Evolutionary conservation across 1,140 invertebrate genomes (phyloP), one percentile per base, ranked within the genome.

Genomic region (Acromyrmex heyeri): DNA sequence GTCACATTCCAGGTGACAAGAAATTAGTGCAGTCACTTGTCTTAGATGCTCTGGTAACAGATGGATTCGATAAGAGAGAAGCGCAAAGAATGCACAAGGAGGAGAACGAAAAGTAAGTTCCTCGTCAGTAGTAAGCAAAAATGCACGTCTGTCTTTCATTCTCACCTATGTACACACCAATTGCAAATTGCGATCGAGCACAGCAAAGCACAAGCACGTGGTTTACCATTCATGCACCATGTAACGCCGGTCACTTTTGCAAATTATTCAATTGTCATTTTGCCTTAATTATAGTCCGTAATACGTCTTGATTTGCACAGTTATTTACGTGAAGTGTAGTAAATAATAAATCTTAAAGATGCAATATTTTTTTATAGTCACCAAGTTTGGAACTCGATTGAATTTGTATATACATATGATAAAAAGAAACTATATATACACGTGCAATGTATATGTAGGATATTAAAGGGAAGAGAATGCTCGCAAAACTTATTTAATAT

Each of bases 21-120:
- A 96, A 96, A 91, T 96, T 98, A 89, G 94, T 98, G 87, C 97
- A 98, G 94, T 97, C 97, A 59, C 95, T 98, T 77, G 97, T 98
- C 76, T 96, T 98, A 93, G 98, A 98, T 94, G 98, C 98, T 2
- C 96, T 97, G 94, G 96, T 97, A 48, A 98, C 97, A 21, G 96
- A 98, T 91, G 97, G 96, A 81, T 96, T 98, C 61, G 96, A 97
- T 94, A 96, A 96, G 88, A 95, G 96, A 93, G 96, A 94, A 86
- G 95, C 95, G 94, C 93, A 93, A 81, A 88, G 90, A 12, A 91
- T 93, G 91, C 94, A 95, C 73, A 94, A 93, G 73, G 93, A 95
- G 77, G 93, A 95, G 48, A 93, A 94, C 86, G 91, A 92, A 48
- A 95, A 93, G 94, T 95, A 94, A 94, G 93, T 93, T 77, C 76